These are phyloP conservation scores for Brachycybe producta DNA, from an alignment of 2,888 invertebrate species.

Conservation along the genomic window DNA sequence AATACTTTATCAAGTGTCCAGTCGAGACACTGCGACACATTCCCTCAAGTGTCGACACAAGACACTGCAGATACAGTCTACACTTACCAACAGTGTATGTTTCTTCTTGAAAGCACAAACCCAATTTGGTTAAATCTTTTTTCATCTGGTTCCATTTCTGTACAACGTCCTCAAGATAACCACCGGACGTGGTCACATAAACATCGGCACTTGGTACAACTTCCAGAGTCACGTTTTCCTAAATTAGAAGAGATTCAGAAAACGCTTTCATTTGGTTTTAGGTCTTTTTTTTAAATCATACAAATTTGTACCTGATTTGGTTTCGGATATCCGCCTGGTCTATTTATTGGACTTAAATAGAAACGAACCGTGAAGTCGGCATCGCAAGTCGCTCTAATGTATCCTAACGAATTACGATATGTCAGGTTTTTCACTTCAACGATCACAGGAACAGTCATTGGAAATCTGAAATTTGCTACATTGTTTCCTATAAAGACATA, in stretches of 20 bases:
- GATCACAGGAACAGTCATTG: slow-evolving; percentile 3
- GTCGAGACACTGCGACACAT: neutral
- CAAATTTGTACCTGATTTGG: no score
- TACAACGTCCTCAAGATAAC: neutral
- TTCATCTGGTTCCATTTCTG: neutral
- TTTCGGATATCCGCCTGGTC: no score
- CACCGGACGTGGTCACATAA: slow-evolving; percentile 9
- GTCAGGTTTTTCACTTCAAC: slow-evolving; percentile 2
- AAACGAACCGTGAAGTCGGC: no score
- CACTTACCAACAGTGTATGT: slow-evolving; percentile 12
- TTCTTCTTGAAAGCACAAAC: neutral
- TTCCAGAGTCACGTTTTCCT: slow-evolving; percentile 5
- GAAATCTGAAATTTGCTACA: no score
- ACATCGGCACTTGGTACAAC: neutral
- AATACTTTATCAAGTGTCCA: no score
- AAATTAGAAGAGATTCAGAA: no score
- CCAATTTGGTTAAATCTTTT: neutral
- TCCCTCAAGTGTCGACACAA: neutral
- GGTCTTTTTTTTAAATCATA: no score
- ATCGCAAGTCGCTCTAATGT: no score
- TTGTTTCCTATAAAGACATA: no score
- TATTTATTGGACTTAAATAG: no score
- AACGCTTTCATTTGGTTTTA: no score
- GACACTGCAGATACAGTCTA: neutral
- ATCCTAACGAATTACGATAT: no score